Evolutionary conservation across 1,140 invertebrate species (phyloP), one percentile per base, ranked within the genome.

Genomic region (Pseudomyrmex concolor): DNA sequence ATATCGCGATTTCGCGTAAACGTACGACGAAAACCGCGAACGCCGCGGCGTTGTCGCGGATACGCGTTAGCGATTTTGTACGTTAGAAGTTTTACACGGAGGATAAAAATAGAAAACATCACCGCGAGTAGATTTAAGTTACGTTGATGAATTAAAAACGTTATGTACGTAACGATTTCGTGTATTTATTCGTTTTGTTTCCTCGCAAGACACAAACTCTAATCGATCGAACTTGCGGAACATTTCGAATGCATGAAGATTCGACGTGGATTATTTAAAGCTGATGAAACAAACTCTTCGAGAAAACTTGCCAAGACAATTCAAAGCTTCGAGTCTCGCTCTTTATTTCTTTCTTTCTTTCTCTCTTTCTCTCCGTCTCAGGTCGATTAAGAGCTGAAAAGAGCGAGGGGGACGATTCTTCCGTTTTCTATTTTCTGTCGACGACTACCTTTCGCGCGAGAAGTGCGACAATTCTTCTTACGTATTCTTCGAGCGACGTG

Each of bases 231-330:
- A 73, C 3, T 2, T 67, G 59, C 19, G 22, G 54, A 73, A 71
- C 34, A 74, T 55, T 43, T 71, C 19, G 25, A 77, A 13, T 4
- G 43, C 60, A 25, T n/a, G n/a, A n/a, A 78, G 84, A 57, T 57
- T 43, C 54, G 55, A 88, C 64, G 72, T 60, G 63, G 54, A 91
- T 91, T 91, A 91, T 92, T 92, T 91, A 90, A 91, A 92, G 86
- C 88, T 60, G n/a, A 76, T 63, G 62, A 63, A 86, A 86, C 34
- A 50, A 60, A 64, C 73, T 80, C 43, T 48, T 77, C 57, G 85
- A 80, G 34, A 34, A 34, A 22, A 83, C 82, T 86, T 89, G 90
- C 90, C 88, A 91, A 91, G 77, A 90, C 81, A 86, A 86, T 82
- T 88, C 59, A 55, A 68, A 34, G 25, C 25, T 25, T 25, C 70